A percentile compares a stretch with the other conserved stretches of the same genome.
phyloP scores from a whole-genome alignment of 2,113 vertebrate genomes.

The Neolamprologus tretocephalus region DNA sequence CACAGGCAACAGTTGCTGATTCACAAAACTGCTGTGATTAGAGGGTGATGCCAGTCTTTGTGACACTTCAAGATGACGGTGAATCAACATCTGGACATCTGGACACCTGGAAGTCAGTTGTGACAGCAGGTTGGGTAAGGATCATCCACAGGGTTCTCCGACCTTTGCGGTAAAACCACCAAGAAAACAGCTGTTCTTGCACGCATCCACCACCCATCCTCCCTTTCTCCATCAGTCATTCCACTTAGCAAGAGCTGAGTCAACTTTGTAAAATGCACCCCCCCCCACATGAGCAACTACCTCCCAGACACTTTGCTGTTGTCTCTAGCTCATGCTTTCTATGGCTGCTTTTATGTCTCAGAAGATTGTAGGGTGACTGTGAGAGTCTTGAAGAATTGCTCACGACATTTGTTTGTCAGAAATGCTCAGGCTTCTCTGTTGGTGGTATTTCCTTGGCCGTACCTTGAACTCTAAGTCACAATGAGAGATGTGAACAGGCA shows the following conservation, averaged over 20 bases:
- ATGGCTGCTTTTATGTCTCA: background rate
- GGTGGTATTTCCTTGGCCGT: constrained; percentile 19
- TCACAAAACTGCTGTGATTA: constrained; percentile 12
- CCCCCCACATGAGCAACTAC: background rate
- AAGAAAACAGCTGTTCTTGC: constrained; percentile 53
- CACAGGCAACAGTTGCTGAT: constrained; percentile 6
- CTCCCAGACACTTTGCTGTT: constrained; percentile 21
- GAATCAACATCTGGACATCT: background rate
- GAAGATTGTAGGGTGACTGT: background rate
- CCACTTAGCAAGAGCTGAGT: constrained; percentile 40
- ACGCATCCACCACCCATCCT: background rate
- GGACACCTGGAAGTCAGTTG: background rate
- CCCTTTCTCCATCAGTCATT: background rate
- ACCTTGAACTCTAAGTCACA: constrained; percentile 4
- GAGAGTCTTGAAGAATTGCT: constrained; percentile 17
- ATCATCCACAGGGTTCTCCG: constrained; percentile 20
- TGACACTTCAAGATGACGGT: constrained; percentile 34
- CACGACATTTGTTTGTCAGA: constrained; percentile 15
- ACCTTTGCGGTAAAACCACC: background rate
- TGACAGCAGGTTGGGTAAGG: background rate
- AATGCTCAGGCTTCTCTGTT: background rate
- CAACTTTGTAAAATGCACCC: constrained; percentile 19
- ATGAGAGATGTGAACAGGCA: constrained; percentile 5
- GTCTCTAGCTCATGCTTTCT: constrained; percentile 21
- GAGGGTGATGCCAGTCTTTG: constrained; percentile 14